Evolutionary conservation across 1,140 invertebrate species (phyloP).

Genomic region (Tetragonula clypearis): DNA sequence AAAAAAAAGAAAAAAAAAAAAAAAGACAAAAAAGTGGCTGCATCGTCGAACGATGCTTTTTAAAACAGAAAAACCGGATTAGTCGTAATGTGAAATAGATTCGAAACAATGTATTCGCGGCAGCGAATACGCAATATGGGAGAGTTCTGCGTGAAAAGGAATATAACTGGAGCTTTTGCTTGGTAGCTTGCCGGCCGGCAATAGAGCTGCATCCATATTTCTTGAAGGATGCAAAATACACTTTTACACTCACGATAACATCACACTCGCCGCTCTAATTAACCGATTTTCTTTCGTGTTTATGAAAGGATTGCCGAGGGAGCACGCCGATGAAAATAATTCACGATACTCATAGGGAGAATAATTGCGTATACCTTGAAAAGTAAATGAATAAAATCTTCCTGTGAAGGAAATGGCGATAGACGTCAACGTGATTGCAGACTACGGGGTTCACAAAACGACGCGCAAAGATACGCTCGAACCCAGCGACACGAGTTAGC

Average conservation of each 20-base stretch:
- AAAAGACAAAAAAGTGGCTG: background rate
- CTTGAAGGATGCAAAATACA: constrained; percentile 58
- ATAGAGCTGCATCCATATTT: constrained; percentile 54
- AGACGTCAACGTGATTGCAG: constrained; percentile 90
- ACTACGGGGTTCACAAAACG: constrained; percentile 88
- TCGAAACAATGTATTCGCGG: background rate
- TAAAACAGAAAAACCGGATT: background rate
- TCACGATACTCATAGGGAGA: background rate
- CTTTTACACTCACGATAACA: constrained; percentile 60
- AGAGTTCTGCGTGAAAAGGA: background rate
- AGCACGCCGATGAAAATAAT: background rate
- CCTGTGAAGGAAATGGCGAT: constrained; percentile 86
- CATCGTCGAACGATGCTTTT: background rate
- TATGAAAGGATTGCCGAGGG: constrained; percentile 2
- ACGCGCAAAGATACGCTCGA: constrained; percentile 87
- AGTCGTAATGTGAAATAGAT: background rate
- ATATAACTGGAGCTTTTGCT: constrained; percentile 18
- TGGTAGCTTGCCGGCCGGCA: constrained; percentile 63
- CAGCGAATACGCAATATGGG: background rate
- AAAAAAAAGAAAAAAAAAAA: background rate
- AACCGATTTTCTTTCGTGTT: constrained; percentile 25
- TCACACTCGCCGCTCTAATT: constrained; percentile 25
- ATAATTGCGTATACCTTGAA: constrained; percentile 66
- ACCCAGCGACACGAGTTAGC: constrained; percentile 81
- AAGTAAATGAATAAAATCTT: constrained; percentile 70